Percentiles rank a stretch among this genome's conserved stretches.
Evolutionary conservation across 2,113 vertebrate genomes (phyloP).

Genomic region (Ahaetulla prasina): DNA sequence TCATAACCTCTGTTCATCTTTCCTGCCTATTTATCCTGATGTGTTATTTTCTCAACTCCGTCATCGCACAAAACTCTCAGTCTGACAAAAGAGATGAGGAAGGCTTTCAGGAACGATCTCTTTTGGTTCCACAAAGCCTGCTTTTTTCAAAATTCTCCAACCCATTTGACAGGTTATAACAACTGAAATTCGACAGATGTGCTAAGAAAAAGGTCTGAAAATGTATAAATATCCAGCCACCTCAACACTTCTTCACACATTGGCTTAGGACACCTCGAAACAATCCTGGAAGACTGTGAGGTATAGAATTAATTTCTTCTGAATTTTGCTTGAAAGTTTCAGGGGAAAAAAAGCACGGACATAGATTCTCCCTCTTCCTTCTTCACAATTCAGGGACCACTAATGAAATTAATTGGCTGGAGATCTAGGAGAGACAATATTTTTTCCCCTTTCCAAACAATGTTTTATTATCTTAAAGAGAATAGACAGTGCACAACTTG

Average conservation of each 20-base stretch:
- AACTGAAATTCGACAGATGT: conserved; percentile 51
- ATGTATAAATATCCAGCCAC: conserved; percentile 7
- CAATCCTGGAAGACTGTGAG: not conserved
- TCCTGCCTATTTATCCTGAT: conserved; percentile 1
- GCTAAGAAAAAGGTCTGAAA: conserved; percentile 2
- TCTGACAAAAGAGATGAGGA: conserved; percentile 39
- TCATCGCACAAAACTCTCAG: conserved; percentile 37
- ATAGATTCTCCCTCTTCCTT: not conserved
- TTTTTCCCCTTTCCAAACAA: not conserved
- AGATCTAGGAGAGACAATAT: not conserved
- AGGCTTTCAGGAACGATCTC: conserved; percentile 30
- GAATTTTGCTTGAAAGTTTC: not conserved
- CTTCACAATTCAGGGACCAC: not conserved
- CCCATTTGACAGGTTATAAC: conserved; percentile 37
- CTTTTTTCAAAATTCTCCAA: conserved; percentile 47
- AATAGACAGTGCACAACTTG: not conserved
- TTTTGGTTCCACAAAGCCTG: conserved; percentile 40
- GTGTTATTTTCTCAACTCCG: conserved; percentile 16
- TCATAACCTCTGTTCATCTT: not conserved
- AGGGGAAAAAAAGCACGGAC: not conserved
- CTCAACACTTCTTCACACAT: conserved; percentile 8
- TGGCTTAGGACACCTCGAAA: not conserved
- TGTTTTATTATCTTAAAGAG: not conserved
- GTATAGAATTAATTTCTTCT: not conserved
- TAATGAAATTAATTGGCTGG: not conserved